Evolutionary conservation across 2,888 invertebrate species (phyloP).

Genomic region (Diploptera punctata): DNA sequence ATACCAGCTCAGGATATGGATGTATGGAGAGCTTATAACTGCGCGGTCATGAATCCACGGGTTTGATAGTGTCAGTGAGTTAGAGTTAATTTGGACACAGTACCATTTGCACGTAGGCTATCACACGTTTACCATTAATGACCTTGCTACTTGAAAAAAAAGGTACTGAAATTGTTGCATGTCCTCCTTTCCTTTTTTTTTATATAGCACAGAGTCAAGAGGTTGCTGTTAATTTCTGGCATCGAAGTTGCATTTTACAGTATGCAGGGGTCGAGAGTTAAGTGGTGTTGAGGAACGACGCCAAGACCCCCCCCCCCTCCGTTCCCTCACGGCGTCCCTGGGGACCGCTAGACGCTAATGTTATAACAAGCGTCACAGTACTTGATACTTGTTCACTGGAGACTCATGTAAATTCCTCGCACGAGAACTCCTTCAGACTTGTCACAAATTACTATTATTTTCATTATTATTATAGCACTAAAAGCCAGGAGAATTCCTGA

Average conservation of each 20-base stretch:
- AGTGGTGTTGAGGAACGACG: not conserved
- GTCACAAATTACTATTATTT: not conserved
- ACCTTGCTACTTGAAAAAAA: too few relatives aligned
- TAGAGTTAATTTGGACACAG: too few relatives aligned
- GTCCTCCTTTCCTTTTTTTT: too few relatives aligned
- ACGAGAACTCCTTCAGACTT: not conserved
- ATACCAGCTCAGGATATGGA: too few relatives aligned
- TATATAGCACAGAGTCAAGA: too few relatives aligned
- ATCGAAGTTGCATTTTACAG: not conserved
- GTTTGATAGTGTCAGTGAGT: too few relatives aligned
- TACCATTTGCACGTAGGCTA: too few relatives aligned
- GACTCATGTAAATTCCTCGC: not conserved
- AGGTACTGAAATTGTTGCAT: too few relatives aligned
- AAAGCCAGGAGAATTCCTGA: too few relatives aligned
- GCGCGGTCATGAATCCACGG: too few relatives aligned
- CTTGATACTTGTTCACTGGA: not conserved
- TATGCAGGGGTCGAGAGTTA: not conserved
- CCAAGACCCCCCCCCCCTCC: not conserved
- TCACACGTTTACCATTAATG: too few relatives aligned
- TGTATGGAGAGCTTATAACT: too few relatives aligned
- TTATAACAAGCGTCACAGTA: not conserved
- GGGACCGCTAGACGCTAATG: slow-evolving; percentile 4
- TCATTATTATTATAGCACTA: not conserved
- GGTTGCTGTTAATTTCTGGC: not conserved
- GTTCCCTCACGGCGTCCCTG: not conserved